A percentile compares a stretch with the other conserved stretches of the same genome.
These are phyloP conservation scores for Hemiprocne comata DNA, from an alignment of 2,113 vertebrate genomes.

Conservation along the genomic window DNA sequence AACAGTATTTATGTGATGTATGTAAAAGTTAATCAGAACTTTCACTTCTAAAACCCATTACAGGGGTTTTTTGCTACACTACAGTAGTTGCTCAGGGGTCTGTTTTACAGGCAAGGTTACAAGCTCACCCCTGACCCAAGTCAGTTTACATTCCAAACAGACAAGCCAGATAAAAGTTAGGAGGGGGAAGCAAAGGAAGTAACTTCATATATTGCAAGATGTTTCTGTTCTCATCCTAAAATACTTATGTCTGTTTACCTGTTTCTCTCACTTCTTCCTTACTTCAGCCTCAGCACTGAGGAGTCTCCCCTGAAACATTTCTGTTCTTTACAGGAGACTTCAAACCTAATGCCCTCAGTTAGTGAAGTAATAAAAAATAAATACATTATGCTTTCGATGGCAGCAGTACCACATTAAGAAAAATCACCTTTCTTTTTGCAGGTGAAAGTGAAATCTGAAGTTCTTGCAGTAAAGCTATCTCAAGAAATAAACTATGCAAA, in stretches of 20 bases:
- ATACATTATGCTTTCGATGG: neutral
- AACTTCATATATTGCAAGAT: neutral
- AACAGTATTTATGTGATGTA: neutral
- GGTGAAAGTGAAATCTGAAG: constrained; percentile 94
- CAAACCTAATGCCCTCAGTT: neutral
- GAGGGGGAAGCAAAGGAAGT: neutral
- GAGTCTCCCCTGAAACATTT: neutral
- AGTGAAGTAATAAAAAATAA: neutral
- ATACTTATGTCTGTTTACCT: neutral
- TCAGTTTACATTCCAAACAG: constrained; percentile 48
- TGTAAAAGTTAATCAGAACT: neutral
- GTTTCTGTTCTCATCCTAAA: neutral
- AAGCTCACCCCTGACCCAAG: constrained; percentile 26
- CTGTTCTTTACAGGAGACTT: neutral
- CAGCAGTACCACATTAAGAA: neutral
- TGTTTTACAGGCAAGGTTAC: neutral
- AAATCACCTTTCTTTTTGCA: constrained; percentile 48
- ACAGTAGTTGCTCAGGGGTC: neutral
- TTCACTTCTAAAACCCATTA: neutral
- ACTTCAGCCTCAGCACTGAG: neutral
- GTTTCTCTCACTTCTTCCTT: neutral
- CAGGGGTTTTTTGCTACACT: neutral
- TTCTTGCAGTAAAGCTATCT: constrained; percentile 90
- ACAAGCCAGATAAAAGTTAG: constrained; percentile 12
- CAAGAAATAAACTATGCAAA: constrained; percentile 99